Conservation (phyloP, 2,113 vertebrate species). For the Aptenodytes forsteri region DNA sequence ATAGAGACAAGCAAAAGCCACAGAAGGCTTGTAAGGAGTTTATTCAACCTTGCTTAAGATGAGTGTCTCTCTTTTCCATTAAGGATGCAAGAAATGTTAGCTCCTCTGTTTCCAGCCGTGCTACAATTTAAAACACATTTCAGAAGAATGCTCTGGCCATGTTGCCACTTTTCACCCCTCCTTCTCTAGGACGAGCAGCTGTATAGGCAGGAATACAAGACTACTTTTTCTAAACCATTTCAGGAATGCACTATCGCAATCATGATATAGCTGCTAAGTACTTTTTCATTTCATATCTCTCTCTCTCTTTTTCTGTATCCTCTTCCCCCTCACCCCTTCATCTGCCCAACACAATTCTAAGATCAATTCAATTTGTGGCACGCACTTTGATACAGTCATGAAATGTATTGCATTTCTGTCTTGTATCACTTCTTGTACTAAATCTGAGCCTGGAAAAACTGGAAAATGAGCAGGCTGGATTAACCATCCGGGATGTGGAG, state of each 20-base stretch:
- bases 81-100: not conserved
- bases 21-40: accelerated
- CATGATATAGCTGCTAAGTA: not conserved
- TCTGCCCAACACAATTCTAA: not conserved
- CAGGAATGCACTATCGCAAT: not conserved
- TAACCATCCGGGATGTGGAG: not conserved
- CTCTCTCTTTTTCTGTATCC: not conserved
- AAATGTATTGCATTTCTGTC: not conserved
- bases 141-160: not conserved
- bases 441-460: not conserved
- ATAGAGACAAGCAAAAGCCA: not conserved
- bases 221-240: not conserved
- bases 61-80: not conserved
- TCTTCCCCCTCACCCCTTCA: not conserved
- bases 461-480: not conserved
- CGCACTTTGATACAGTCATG: not conserved
- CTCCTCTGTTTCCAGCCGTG: not conserved
- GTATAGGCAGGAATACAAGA: not conserved
- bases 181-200: not conserved
- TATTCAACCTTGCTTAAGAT: not conserved
- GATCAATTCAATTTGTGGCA: not conserved
- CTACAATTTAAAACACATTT: not conserved
- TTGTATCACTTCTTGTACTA: not conserved
- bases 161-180: not conserved
- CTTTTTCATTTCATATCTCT: not conserved